These are phyloP conservation scores for Asarcornis scutulata DNA, from an alignment of 2,113 vertebrate species.

Conservation along the genomic window DNA sequence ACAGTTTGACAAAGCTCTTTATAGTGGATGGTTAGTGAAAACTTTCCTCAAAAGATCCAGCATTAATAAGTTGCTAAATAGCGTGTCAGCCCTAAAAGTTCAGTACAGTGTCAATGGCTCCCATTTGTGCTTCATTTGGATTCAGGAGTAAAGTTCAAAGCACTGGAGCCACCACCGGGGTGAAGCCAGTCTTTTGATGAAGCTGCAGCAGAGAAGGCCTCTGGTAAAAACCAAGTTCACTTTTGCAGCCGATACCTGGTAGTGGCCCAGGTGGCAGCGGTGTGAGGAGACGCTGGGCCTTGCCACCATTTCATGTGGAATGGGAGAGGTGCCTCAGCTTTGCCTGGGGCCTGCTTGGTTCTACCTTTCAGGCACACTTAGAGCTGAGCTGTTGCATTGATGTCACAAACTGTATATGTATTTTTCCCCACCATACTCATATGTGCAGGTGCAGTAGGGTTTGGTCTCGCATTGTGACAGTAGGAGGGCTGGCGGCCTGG, in stretches of 20 bases:
- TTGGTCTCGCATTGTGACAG: background rate
- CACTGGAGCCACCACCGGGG: background rate
- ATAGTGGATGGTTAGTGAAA: background rate
- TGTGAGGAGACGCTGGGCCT: accelerated
- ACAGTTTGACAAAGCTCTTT: background rate
- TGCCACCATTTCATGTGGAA: accelerated
- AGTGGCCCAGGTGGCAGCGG: accelerated
- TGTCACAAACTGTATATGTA: background rate
- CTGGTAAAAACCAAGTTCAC: background rate
- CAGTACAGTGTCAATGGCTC: background rate
- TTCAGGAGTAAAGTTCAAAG: background rate
- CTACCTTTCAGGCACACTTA: background rate
- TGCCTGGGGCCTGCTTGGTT: accelerated
- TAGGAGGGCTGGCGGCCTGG: too few relatives aligned
- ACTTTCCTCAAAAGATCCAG: background rate
- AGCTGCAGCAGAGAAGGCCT: background rate
- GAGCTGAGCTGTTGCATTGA: background rate
- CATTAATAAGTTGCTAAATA: slow-evolving; percentile 4
- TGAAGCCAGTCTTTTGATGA: background rate
- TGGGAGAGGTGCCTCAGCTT: background rate
- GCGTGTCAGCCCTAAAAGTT: background rate
- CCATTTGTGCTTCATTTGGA: background rate
- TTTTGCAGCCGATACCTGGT: background rate
- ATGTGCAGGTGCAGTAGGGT: background rate
- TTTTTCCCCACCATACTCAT: background rate